phyloP scores from a whole-genome alignment of 2,797 vertebrate genomes.

The Anguilla anguilla region DNA sequence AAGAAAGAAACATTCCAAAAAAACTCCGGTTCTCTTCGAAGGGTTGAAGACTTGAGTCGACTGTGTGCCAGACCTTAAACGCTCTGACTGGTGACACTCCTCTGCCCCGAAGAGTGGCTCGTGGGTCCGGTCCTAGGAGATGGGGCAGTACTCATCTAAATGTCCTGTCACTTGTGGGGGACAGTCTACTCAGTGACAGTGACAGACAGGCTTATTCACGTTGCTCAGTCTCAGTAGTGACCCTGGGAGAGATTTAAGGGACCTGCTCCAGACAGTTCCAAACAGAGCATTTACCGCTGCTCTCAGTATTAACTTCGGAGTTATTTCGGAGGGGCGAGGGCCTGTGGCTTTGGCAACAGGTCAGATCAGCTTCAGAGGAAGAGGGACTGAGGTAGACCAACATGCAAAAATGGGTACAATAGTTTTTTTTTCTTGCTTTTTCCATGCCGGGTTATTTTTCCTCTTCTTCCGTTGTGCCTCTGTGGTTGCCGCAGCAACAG shows the following conservation, averaged over 20 bases:
- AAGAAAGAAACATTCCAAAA: background rate
- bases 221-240: background rate
- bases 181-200: background rate
- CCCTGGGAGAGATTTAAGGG: background rate
- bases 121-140: background rate
- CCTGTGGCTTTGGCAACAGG: background rate
- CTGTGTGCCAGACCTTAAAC: background rate
- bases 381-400: background rate
- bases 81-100: background rate
- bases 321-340: background rate
- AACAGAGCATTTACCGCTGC: background rate
- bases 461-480: background rate
- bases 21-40: no score
- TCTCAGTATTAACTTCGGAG: background rate
- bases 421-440: background rate
- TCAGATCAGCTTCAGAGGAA: background rate
- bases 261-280: background rate
- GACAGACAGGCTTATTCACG: conserved; percentile 7
- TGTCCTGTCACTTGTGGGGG: background rate
- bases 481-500: background rate
- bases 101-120: background rate
- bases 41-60: background rate
- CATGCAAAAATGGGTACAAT: background rate
- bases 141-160: background rate
- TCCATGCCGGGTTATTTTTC: background rate